These are phyloP conservation scores for Lobophora halterata DNA, from an alignment of 2,888 invertebrate genomes.

Conservation along the genomic window DNA sequence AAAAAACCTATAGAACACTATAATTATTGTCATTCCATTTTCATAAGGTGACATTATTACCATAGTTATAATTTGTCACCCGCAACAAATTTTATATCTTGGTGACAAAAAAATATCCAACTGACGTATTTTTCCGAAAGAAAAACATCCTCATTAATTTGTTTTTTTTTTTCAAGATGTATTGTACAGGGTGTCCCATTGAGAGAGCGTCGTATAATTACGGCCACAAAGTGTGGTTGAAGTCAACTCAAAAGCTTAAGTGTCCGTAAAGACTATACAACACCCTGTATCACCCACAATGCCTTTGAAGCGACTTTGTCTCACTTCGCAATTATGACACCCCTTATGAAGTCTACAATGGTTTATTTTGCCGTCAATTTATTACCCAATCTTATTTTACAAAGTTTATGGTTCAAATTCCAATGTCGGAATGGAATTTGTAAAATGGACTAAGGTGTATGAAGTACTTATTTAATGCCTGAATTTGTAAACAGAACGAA, in stretches of 20 bases:
- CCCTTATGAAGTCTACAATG: constrained; percentile 61
- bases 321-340: constrained; percentile 76
- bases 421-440: background rate
- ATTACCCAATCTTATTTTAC: constrained; percentile 21
- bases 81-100: constrained; percentile 3
- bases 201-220: constrained; percentile 67
- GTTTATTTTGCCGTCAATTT: constrained; percentile 29
- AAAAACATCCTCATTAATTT: constrained; percentile 46
- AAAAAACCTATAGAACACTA: constrained; percentile 7
- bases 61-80: constrained; percentile 10
- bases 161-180: constrained; percentile 56
- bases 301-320: constrained; percentile 76
- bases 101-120: constrained; percentile 15
- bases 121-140: constrained; percentile 23
- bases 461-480: constrained; percentile 22
- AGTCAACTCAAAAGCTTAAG: constrained; percentile 71
- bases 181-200: constrained; percentile 59
- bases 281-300: constrained; percentile 59
- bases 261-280: constrained; percentile 68
- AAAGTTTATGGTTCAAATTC: constrained; percentile 25
- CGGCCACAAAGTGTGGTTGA: constrained; percentile 66
- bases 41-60: constrained; percentile 2
- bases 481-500: constrained; percentile 14
- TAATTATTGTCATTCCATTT: constrained; percentile 5
- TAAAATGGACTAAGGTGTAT: constrained; percentile 18